phyloP scores from a whole-genome alignment of 2,888 invertebrate genomes.

The Epinotia demarniana region DNA sequence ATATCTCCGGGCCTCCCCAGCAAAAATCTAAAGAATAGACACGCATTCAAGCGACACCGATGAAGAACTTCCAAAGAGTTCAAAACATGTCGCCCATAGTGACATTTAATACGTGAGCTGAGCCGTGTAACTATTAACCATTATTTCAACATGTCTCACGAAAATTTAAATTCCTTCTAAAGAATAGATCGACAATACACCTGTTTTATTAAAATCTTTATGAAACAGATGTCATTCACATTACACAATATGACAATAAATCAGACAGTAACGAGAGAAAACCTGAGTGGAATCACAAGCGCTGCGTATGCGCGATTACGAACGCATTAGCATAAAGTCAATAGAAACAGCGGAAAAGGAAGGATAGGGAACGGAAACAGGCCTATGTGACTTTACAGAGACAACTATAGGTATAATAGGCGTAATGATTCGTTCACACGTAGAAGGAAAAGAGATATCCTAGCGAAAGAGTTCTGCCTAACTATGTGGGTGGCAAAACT shows the following conservation, averaged over 20 bases:
- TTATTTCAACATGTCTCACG: too few relatives aligned
- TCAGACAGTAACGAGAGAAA: constrained; percentile 20
- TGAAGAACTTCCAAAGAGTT: too few relatives aligned
- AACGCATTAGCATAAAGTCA: constrained; percentile 40
- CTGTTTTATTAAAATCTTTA: neutral
- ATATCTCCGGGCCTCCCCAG: too few relatives aligned
- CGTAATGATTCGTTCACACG: neutral
- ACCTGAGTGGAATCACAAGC: constrained; percentile 33
- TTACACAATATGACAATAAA: constrained; percentile 14
- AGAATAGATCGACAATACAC: neutral
- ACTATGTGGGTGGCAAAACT: too few relatives aligned
- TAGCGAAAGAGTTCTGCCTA: too few relatives aligned
- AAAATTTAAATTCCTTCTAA: too few relatives aligned
- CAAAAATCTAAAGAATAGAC: too few relatives aligned
- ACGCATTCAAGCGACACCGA: too few relatives aligned
- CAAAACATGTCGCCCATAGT: too few relatives aligned
- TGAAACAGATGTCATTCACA: neutral
- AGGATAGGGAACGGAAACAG: constrained; percentile 25
- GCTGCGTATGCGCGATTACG: constrained; percentile 22
- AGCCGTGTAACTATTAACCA: too few relatives aligned
- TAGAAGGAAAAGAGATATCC: neutral
- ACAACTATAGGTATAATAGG: neutral
- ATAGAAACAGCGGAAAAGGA: constrained; percentile 42
- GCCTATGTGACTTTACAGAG: constrained; percentile 17
- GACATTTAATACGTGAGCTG: too few relatives aligned